These are phyloP conservation scores for Hylaea fasciaria DNA, from an alignment of 2,888 invertebrate species.

Conservation along the genomic window DNA sequence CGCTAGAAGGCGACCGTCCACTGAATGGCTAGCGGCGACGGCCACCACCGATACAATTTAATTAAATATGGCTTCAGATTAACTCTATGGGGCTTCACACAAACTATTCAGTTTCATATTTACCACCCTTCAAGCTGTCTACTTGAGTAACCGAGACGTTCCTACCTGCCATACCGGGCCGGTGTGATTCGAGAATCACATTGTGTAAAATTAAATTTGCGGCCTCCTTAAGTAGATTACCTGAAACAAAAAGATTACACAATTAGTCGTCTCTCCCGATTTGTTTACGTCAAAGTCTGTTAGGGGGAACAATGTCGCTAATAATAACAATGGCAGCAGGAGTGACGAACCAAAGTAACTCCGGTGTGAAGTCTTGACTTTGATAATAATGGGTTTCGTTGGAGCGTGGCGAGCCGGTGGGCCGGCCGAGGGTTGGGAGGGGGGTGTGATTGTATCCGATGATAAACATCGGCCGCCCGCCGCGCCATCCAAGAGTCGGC, in stretches of 20 bases:
- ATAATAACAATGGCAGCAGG: conserved; percentile 76
- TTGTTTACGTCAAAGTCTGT: conserved; percentile 75
- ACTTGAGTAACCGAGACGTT: conserved; percentile 33
- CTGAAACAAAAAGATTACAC: conserved; percentile 78
- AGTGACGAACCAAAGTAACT: conserved; percentile 83
- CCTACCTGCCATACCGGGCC: conserved; percentile 44
- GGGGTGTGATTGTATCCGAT: conserved; percentile 81
- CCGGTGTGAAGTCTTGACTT: conserved; percentile 78
- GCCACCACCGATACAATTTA: conserved; percentile 77
- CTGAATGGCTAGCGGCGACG: conserved; percentile 67
- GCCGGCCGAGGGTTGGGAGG: conserved; percentile 51
- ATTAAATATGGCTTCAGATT: conserved; percentile 85
- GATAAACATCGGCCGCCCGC: conserved; percentile 80
- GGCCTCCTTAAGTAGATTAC: conserved; percentile 62
- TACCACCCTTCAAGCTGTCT: conserved; percentile 54
- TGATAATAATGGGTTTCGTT: conserved; percentile 81
- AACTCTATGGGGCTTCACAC: conserved; percentile 77
- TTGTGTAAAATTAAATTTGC: conserved; percentile 46
- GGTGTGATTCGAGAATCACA: conserved; percentile 34
- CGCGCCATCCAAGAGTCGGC: conserved; percentile 79
- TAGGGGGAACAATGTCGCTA: conserved; percentile 76
- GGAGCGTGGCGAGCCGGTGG: conserved; percentile 59
- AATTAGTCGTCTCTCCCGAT: conserved; percentile 70
- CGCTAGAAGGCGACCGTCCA: conserved; percentile 58
- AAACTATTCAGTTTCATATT: conserved; percentile 80